These are phyloP conservation scores for Himalopsyche japonica DNA, from an alignment of 2,888 invertebrate genomes.

Conservation along the genomic window DNA sequence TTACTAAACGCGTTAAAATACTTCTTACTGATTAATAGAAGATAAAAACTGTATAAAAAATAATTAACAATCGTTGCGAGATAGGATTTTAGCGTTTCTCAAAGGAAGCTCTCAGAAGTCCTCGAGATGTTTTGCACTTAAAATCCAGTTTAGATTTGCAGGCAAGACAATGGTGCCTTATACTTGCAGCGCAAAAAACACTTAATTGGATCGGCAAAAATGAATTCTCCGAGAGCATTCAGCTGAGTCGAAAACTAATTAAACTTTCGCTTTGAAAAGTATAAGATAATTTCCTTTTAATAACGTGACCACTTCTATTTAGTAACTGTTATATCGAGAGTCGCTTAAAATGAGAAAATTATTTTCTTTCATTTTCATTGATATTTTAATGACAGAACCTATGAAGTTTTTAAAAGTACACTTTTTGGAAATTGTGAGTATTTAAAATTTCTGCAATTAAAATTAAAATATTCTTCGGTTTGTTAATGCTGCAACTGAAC, in stretches of 20 bases:
- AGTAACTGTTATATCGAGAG: not conserved
- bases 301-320: not conserved
- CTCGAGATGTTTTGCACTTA: conserved; percentile 22
- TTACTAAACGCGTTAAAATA: too few species aligned
- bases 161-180: conserved; percentile 23
- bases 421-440: too few species aligned
- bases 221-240: conserved; percentile 23
- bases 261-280: conserved; percentile 21
- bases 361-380: not conserved
- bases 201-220: conserved; percentile 36
- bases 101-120: not conserved
- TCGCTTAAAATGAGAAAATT: not conserved
- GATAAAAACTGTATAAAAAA: not conserved
- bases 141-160: conserved; percentile 15
- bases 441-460: too few species aligned
- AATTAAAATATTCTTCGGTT: too few species aligned
- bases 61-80: not conserved
- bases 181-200: conserved; percentile 16
- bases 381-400: too few species aligned
- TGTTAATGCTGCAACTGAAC: too few species aligned
- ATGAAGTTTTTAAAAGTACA: too few species aligned
- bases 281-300: conserved; percentile 9
- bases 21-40: not conserved
- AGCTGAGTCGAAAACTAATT: conserved; percentile 34
- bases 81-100: not conserved